Base-by-base conservation (phyloP, 2,797 vertebrate species). In the Hemibagrus guttatus region DNA sequence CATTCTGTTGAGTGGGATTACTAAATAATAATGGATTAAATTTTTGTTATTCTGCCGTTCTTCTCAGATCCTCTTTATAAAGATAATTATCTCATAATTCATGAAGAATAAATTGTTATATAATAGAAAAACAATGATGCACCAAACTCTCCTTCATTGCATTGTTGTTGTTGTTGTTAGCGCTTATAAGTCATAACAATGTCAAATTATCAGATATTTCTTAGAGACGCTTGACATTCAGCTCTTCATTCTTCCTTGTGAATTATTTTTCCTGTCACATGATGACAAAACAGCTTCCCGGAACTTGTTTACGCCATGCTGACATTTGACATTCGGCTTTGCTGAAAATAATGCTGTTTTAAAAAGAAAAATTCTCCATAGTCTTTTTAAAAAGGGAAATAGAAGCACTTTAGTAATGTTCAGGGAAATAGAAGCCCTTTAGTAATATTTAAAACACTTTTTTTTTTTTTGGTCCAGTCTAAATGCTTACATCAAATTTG, bases 261-360 rank as follows among this genome's bases (percentile, higher is more conserved):
- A 74, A 49, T 74, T 26, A 26, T 74, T 49, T 46, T 74, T 72
- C 21, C 23, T 72, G 71, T 46, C 71, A 72, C 71, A 72, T 72
- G 23, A 72, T 72, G 69, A 72, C 69, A 49, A 46, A 72, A 72
- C 26, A 26, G 39, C 42, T 72, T 72, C 11, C 23, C 46, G 35
- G 68, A 71, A 42, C 68, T 19, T 64, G n/a, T 28, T 71, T 39
- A 71, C 35, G 39, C 31, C 35, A 42, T 71, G 68, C 68, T 42
- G 68, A 71, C 68, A 69, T 12, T 71, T 71, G 35, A 26, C 21
- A 71, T 39, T 39, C 39, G 64, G 35, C 8, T 21, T 71, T 68
- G 66, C 19, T 68, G 66, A 35, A 68, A 68, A 35, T 19, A 21
- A 21, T 71, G 68, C 68, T 21, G 35, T 35, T 69, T 69, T 39